phyloP scores from a whole-genome alignment of 2,113 vertebrate genomes.

The Podocnemis expansa region DNA sequence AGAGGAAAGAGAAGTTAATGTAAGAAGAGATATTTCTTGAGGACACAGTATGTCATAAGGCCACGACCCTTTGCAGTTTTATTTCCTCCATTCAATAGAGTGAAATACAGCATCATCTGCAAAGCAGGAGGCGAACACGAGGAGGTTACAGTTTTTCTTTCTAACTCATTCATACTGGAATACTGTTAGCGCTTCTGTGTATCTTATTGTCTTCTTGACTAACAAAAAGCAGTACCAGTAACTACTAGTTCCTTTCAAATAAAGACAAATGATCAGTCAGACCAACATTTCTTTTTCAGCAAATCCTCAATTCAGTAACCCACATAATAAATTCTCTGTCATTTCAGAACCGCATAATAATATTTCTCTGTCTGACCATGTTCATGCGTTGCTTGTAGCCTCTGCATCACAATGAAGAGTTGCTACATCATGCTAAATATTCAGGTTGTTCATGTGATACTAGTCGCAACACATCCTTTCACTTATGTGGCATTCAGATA shows the following conservation, averaged over 20 bases:
- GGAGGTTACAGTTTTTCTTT: neutral
- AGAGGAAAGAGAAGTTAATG: neutral
- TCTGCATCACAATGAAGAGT: neutral
- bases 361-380: neutral
- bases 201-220: slow-evolving; percentile 66
- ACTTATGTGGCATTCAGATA: neutral
- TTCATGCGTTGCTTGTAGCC: slow-evolving; percentile 5
- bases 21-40: neutral
- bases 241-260: slow-evolving; percentile 54
- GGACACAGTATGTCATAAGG: neutral
- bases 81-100: neutral
- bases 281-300: slow-evolving; percentile 71
- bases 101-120: neutral
- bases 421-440: neutral
- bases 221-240: slow-evolving; percentile 71
- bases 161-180: neutral
- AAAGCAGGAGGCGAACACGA: accelerated
- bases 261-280: slow-evolving; percentile 35
- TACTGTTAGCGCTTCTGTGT: slow-evolving; percentile 21
- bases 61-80: neutral
- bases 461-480: neutral
- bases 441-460: neutral
- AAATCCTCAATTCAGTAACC: slow-evolving; percentile 28
- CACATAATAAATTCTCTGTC: slow-evolving; percentile 42
- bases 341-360: slow-evolving; percentile 5